Base-by-base conservation (phyloP, 2,797 vertebrate species). In the Parauchenoglanis ngamensis region DNA sequence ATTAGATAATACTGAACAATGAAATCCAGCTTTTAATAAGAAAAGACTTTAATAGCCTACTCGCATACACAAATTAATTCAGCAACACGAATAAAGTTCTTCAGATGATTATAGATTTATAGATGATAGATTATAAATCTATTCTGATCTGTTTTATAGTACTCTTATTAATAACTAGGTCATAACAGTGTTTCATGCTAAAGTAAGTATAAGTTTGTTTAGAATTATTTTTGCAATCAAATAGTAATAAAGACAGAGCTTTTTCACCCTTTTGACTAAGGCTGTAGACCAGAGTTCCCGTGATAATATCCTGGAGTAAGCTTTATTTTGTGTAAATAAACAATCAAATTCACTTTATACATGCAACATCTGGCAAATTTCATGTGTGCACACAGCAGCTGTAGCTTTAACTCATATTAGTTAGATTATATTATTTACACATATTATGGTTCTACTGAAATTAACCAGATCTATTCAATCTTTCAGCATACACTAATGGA, bases 221-320 rank as follows among this genome's bases (percentile, higher is more conserved):
- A 54, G 67, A 65, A 40, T 86, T 84, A 40, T 90, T 92, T 91
- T 68, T 72, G 91, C 89, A 92, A 91, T 78, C 89, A 57, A 92
- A 81, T 83, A 87, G n/a, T 23, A 79, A 23, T 4, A 15, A 8
- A 31, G 17, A 40, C 21, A 23, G 54, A 4, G 13, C 1, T 8
- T 35, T 7, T 57, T 78, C 52, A 56, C 76, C 17, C 8, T 5
- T 78, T 78, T 56, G n/a, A 56, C n/a, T 31, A 87, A 89, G 72
- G 81, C 70, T 92, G 92, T 87, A 92, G 87, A 91, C 86, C 85
- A 78, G 80, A 91, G 90, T 89, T 88, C 88, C 85, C 81, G 84
- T 83, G 86, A 78, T 89, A 92, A 92, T 92, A 89, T 91, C 86
- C 86, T 40, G 56, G 3, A 13, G 40, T 65, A 82, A 67, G n/a